phyloP scores from a whole-genome alignment of 1,140 invertebrate species.

The Heliothis virescens region DNA sequence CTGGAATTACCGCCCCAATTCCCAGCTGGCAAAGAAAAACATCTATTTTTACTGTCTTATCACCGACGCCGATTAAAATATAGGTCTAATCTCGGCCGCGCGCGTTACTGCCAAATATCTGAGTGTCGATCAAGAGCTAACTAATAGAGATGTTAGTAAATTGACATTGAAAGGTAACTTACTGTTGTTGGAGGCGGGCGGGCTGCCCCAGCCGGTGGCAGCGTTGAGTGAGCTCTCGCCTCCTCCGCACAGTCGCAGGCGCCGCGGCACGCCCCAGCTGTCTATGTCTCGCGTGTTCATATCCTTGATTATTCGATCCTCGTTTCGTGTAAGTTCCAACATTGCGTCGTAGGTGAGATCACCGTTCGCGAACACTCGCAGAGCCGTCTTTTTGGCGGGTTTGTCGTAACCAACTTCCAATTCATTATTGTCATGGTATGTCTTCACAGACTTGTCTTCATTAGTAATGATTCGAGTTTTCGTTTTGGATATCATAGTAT shows the following conservation, averaged over 20 bases:
- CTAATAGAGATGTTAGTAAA: slow-evolving; percentile 14
- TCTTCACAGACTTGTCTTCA: slow-evolving; percentile 73
- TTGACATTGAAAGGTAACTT: slow-evolving; percentile 43
- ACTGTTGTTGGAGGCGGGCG: slow-evolving; percentile 89
- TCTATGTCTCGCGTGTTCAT: slow-evolving; percentile 70
- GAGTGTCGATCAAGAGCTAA: slow-evolving; percentile 17
- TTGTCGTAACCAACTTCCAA: slow-evolving; percentile 67
- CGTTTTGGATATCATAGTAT: slow-evolving; percentile 80
- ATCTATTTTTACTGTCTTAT: slow-evolving; percentile 47
- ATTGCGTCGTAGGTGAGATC: slow-evolving; percentile 81
- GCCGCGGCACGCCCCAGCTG: slow-evolving; percentile 87
- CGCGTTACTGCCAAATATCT: slow-evolving; percentile 27
- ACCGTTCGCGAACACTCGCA: slow-evolving; percentile 76
- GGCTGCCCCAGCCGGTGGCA: slow-evolving; percentile 91
- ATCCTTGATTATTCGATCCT: slow-evolving; percentile 69
- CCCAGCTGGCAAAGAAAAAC: slow-evolving; percentile 77
- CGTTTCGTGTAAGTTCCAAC: slow-evolving; percentile 76
- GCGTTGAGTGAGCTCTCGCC: slow-evolving; percentile 93
- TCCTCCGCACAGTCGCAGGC: slow-evolving; percentile 90
- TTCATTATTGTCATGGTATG: slow-evolving; percentile 83
- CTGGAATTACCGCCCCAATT: slow-evolving; percentile 86
- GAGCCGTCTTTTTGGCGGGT: slow-evolving; percentile 61
- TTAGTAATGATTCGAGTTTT: slow-evolving; percentile 81
- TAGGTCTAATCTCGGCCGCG: slow-evolving; percentile 21
- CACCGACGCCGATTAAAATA: slow-evolving; percentile 16